Evolutionary conservation across 2,113 vertebrate species (phyloP).

Genomic region (Pachypanchax playfairii): DNA sequence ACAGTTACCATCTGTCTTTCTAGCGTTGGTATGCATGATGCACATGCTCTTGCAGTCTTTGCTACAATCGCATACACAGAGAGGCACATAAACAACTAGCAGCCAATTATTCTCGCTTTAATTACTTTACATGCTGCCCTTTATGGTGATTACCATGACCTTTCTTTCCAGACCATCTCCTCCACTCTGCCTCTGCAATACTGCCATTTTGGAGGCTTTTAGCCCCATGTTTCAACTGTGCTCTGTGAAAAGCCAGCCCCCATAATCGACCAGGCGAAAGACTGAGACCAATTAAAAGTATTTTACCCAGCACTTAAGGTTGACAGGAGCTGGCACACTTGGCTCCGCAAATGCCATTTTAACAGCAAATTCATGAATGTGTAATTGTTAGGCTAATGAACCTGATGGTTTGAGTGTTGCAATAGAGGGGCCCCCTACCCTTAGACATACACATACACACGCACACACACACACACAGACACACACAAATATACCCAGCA

Average conservation of each 20-base stretch:
- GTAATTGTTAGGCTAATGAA: conserved; percentile 76
- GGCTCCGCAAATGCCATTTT: conserved; percentile 75
- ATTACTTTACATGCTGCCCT: conserved; percentile 73
- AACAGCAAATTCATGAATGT: conserved; percentile 76
- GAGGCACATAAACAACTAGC: conserved; percentile 63
- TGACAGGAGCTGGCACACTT: conserved; percentile 69
- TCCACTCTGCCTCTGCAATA: conserved; percentile 39
- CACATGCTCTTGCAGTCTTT: conserved; percentile 23
- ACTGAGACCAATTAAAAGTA: conserved; percentile 79
- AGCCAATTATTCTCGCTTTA: conserved; percentile 75
- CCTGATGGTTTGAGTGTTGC: conserved; percentile 68
- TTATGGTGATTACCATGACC: conserved; percentile 75
- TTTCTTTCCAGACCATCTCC: conserved; percentile 64
- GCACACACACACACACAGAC: conserved; percentile 7
- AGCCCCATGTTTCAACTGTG: conserved; percentile 53
- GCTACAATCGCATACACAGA: conserved; percentile 27
- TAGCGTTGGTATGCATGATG: neutral
- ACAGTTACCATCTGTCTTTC: neutral
- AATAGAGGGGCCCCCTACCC: conserved; percentile 59
- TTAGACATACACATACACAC: neutral
- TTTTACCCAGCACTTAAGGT: conserved; percentile 77
- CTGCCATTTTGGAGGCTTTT: conserved; percentile 69
- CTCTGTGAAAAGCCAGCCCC: conserved; percentile 51
- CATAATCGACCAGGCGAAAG: conserved; percentile 69
- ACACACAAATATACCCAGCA: neutral